phyloP scores from a whole-genome alignment of 2,888 invertebrate genomes.

The Ormyrus thymus region DNA sequence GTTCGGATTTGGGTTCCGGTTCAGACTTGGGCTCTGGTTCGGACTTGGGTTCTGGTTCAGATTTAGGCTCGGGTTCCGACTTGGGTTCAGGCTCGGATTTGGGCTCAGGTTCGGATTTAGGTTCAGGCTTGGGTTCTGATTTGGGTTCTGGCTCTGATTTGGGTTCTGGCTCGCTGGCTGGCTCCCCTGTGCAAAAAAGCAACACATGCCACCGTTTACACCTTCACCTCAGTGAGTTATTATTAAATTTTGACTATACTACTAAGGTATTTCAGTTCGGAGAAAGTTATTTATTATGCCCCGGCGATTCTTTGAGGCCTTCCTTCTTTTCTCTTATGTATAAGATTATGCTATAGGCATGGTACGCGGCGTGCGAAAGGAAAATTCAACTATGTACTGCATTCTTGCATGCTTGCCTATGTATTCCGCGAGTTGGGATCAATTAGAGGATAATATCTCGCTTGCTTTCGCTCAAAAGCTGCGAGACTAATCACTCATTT shows the following conservation, averaged over 20 bases:
- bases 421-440: conserved; percentile 40
- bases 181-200: conserved; percentile 74
- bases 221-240: conserved; percentile 66
- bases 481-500: conserved; percentile 49
- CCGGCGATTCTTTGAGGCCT: conserved; percentile 16
- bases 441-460: conserved; percentile 48
- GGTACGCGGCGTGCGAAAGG: conserved; percentile 52
- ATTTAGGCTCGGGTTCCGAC: conserved; percentile 71
- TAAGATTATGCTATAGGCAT: conserved; percentile 45
- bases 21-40: conserved; percentile 65
- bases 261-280: conserved; percentile 28
- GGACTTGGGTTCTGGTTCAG: conserved; percentile 73
- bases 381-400: conserved; percentile 38
- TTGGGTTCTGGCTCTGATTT: conserved; percentile 69
- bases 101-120: conserved; percentile 75
- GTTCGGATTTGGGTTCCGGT: conserved; percentile 65
- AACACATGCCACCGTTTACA: conserved; percentile 70
- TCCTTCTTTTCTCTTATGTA: conserved; percentile 32
- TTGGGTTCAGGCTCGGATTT: conserved; percentile 66
- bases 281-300: conserved; percentile 47
- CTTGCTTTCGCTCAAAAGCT: conserved; percentile 51
- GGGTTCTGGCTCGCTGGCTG: conserved; percentile 69
- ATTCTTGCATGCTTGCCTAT: conserved; percentile 16
- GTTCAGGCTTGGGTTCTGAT: conserved; percentile 73
- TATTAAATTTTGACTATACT: conserved; percentile 41